phyloP scores from a whole-genome alignment of 1,140 invertebrate species.

The Cyrtorhinus lividipennis region DNA sequence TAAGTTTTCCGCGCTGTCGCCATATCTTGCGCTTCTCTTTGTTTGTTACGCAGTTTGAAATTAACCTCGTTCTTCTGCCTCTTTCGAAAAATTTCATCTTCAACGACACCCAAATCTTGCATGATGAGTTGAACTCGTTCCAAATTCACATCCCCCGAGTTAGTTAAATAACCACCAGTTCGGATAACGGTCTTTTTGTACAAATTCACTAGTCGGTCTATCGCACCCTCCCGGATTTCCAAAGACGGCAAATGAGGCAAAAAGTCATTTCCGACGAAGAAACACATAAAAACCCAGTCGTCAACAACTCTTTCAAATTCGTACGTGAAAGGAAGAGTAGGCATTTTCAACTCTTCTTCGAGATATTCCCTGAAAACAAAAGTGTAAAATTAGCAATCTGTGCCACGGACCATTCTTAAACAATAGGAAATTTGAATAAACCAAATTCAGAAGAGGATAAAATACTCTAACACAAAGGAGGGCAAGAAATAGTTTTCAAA shows the following conservation, averaged over 20 bases:
- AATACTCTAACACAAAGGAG: no score
- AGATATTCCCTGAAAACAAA: constrained; percentile 64
- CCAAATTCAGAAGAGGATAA: no score
- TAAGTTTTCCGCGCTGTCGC: constrained; percentile 28
- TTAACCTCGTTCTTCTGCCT: constrained; percentile 71
- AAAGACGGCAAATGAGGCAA: constrained; percentile 94
- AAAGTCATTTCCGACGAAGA: constrained; percentile 99
- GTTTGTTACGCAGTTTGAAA: constrained; percentile 63
- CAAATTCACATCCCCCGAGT: constrained; percentile 86
- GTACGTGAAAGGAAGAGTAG: constrained; percentile 81
- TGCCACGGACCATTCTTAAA: no score
- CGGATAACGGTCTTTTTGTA: constrained; percentile 94
- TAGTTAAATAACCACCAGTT: constrained; percentile 86
- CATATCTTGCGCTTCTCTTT: constrained; percentile 39
- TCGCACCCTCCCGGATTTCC: constrained; percentile 95
- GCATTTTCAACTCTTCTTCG: constrained; percentile 80
- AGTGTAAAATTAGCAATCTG: no score
- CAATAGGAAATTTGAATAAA: no score
- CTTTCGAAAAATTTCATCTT: constrained; percentile 96
- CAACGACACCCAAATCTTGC: constrained; percentile 78
- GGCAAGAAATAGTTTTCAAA: no score
- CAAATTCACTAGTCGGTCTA: constrained; percentile 82
- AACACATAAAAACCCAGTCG: constrained; percentile 99
- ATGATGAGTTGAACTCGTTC: constrained; percentile 89
- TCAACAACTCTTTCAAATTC: constrained; percentile 83